A percentile compares a stretch with the other conserved stretches of the same genome.
Evolutionary conservation across 2,113 vertebrate species (phyloP).

Genomic region (Eclectus roratus): DNA sequence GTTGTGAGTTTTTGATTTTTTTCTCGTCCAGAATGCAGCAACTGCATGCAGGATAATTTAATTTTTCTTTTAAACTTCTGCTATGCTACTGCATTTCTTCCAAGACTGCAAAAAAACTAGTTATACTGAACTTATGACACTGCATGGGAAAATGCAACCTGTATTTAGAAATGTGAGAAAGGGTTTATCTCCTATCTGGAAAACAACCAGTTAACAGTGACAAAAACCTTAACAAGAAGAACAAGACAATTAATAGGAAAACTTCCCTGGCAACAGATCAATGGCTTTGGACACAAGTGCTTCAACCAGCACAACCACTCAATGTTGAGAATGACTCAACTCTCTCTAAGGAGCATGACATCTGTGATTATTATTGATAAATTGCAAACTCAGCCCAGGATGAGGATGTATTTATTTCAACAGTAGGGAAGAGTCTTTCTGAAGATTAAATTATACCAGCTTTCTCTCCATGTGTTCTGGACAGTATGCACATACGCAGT

Average conservation of each 20-base stretch:
- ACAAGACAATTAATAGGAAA: background rate
- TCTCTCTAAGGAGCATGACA: background rate
- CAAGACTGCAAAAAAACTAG: background rate
- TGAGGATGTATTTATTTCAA: background rate
- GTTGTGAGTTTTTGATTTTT: fast-evolving
- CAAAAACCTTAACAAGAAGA: background rate
- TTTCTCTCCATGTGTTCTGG: background rate
- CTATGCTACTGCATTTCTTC: background rate
- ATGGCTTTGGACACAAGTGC: background rate
- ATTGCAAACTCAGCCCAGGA: background rate
- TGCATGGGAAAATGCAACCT: background rate
- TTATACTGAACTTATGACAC: background rate
- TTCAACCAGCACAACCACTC: background rate
- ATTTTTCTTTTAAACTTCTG: background rate
- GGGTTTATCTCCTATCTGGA: background rate
- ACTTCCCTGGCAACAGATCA: background rate
- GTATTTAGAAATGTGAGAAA: background rate
- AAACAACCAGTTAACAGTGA: background rate
- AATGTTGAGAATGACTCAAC: background rate
- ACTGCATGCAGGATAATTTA: background rate
- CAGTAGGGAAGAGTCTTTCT: background rate
- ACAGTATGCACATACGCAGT: background rate
- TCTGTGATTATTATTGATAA: conserved; percentile 17
- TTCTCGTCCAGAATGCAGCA: background rate
- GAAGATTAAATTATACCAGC: conserved; percentile 13